phyloP scores from a whole-genome alignment of 2,888 invertebrate species.

The Scrobipalpa costella region DNA sequence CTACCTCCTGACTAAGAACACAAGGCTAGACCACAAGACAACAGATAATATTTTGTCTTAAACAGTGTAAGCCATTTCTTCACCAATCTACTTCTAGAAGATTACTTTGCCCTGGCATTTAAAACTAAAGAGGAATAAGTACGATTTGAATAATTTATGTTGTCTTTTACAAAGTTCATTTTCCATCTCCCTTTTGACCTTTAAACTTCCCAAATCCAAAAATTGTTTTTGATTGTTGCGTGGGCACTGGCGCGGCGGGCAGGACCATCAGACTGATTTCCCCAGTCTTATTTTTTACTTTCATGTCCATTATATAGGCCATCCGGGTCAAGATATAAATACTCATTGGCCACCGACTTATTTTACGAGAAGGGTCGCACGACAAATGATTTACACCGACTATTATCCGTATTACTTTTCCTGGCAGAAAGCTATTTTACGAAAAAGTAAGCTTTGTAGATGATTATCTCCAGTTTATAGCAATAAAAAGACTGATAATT shows the following conservation, averaged over 20 bases:
- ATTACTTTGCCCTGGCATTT: too few species aligned
- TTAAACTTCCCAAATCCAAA: not conserved
- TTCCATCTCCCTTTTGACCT: not conserved
- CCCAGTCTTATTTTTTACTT: not conserved
- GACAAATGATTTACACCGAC: conserved; percentile 6
- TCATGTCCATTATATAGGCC: conserved; percentile 1
- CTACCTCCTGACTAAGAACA: too few species aligned
- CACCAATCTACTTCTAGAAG: too few species aligned
- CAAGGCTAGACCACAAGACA: too few species aligned
- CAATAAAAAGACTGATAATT: too few species aligned
- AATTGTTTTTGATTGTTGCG: not conserved
- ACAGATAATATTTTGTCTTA: too few species aligned
- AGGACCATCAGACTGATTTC: not conserved
- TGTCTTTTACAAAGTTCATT: not conserved
- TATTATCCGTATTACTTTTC: conserved; percentile 10
- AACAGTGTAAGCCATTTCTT: too few species aligned
- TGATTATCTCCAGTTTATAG: too few species aligned
- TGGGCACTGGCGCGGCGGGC: not conserved
- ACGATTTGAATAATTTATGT: not conserved
- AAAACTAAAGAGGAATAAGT: too few species aligned
- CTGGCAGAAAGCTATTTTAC: not conserved
- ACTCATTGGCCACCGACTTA: conserved; percentile 10
- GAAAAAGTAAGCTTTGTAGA: too few species aligned
- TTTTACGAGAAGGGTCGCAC: not conserved
- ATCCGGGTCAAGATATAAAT: conserved; percentile 13